Evolutionary conservation across 2,797 vertebrate species (phyloP).

Genomic region (Oophaga sylvatica): DNA sequence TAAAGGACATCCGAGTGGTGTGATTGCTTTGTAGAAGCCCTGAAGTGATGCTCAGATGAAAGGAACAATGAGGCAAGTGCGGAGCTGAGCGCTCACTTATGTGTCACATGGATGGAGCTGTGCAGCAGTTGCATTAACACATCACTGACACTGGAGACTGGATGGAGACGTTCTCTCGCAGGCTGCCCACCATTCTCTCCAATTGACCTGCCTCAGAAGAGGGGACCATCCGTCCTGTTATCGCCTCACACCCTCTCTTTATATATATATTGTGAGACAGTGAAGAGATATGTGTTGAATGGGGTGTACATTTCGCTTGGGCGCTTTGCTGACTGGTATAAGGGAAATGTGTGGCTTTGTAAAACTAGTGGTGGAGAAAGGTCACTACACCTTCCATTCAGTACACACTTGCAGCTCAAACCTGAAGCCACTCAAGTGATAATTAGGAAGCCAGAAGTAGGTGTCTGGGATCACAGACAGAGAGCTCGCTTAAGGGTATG

Average conservation of each 20-base stretch:
- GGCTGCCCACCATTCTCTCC: neutral
- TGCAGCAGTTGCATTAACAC: neutral
- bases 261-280: no score
- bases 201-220: neutral
- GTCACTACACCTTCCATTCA: no score
- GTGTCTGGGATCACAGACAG: no score
- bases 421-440: no score
- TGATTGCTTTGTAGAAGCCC: neutral
- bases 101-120: neutral
- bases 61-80: neutral
- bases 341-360: no score
- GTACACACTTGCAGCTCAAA: no score
- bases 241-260: neutral
- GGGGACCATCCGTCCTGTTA: neutral
- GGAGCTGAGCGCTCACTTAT: neutral
- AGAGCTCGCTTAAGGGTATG: no score
- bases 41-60: slow-evolving; percentile 2
- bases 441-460: no score
- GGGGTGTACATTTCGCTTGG: no score
- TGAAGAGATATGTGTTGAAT: no score
- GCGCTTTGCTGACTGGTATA: no score
- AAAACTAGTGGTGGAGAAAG: no score
- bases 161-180: neutral
- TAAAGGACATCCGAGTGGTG: neutral
- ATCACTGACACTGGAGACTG: neutral